Base-by-base conservation (phyloP, 2,888 invertebrate genomes). In the Euphydryas editha region DNA sequence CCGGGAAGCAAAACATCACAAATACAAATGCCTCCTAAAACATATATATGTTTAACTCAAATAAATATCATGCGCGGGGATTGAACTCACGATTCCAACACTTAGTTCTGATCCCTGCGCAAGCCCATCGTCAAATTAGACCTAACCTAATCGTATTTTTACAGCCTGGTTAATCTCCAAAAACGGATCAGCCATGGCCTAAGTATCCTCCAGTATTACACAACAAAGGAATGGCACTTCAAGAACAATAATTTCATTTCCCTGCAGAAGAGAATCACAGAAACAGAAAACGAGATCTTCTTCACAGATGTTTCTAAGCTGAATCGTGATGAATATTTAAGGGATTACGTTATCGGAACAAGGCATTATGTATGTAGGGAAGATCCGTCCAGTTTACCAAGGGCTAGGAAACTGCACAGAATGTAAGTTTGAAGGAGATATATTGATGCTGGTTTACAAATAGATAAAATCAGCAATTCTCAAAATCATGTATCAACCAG, bases 311-410 rank as follows among this genome's bases (percentile, higher is more conserved):
- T 91, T 3, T 85, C 87, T 1, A 44, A 49, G 0, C 46, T 90
- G 2, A 67, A 82, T 3, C 74, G 81, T 4, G 78, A 93, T 84
- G 75, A 81, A 0, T 92, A 87, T 47, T 62, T 92, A 55, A 80
- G 75, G 70, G 72, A 83, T 64, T 97, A 97, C 74, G 94, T 98
- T 21, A 87, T 97, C 64, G 98, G 98, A 0, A 95, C 96, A 15
- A 94, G 98, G 59, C 94, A 95, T 70, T 98, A 94, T 80, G 95
- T 96, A 73, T 93, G 98, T 58, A 97, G 98, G 71, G 98, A 99
- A 76, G 96, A 96, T 73, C 94, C 95, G 0, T 94, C 94, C 0
- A 96, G 95, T 0, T 77, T 98, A 62, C 96, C 97, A 0, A 91
- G 95, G 39, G 97, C 97, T 0, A 93, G 95, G 73, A 94, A 92